A percentile compares a stretch with the other conserved stretches of the same genome.
Evolutionary conservation across 2,113 vertebrate genomes (phyloP).

Genomic region (Dasypus novemcinctus): DNA sequence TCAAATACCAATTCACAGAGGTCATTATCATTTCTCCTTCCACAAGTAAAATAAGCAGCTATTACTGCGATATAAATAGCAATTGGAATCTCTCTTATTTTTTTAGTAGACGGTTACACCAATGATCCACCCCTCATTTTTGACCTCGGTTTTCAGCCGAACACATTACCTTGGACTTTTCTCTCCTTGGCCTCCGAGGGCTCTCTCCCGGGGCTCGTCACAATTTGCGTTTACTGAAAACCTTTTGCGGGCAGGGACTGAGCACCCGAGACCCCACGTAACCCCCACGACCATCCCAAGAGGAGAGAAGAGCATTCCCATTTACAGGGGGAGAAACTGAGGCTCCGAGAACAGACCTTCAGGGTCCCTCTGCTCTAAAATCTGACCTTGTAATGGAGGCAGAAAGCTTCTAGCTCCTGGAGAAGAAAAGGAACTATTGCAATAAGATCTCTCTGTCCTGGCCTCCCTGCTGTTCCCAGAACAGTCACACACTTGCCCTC

Average conservation of each 20-base stretch:
- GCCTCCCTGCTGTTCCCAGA: background rate
- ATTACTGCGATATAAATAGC: background rate
- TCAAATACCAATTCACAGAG: background rate
- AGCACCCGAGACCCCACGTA: background rate
- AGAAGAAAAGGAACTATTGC: background rate
- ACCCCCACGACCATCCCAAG: background rate
- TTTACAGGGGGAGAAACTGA: background rate
- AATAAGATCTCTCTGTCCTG: background rate
- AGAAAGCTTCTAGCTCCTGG: background rate
- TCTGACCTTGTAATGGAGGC: background rate
- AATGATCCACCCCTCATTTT: background rate
- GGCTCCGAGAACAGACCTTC: background rate
- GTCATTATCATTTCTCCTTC: background rate
- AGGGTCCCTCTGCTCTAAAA: background rate
- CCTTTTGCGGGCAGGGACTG: rapidly evolving
- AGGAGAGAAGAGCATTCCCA: background rate
- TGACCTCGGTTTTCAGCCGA: background rate
- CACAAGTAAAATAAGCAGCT: background rate
- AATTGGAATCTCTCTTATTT: background rate
- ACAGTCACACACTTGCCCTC: background rate
- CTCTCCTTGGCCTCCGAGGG: background rate
- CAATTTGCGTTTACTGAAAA: background rate
- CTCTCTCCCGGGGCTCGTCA: background rate
- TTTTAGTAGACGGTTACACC: background rate
- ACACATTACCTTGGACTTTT: background rate